Conservation (phyloP, 2,113 vertebrate genomes). For the Coregonus clupeaformis region DNA sequence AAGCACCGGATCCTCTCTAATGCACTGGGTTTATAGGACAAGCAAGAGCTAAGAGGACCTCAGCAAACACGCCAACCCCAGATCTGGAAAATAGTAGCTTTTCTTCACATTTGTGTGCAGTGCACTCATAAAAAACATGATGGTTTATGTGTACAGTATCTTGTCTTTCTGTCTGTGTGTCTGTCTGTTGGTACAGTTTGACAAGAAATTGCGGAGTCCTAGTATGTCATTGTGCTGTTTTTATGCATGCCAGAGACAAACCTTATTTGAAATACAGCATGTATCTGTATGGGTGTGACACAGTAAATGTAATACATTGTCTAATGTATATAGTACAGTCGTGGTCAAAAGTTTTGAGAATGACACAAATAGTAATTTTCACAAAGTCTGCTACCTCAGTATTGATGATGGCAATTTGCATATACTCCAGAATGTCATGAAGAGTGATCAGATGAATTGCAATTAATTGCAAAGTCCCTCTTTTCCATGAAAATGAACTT, state of each 20-base stretch:
- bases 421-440: no score
- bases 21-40: slow-evolving; percentile 15
- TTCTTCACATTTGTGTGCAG: slow-evolving; percentile 4
- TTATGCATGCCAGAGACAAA: slow-evolving; percentile 76
- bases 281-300: slow-evolving; percentile 60
- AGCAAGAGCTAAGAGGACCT: slow-evolving; percentile 3
- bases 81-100: not conserved
- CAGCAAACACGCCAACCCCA: not conserved
- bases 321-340: no score
- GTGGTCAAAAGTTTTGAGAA: no score
- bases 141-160: slow-evolving; percentile 1
- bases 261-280: slow-evolving; percentile 48
- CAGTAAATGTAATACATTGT: slow-evolving; percentile 35
- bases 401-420: no score
- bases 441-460: no score
- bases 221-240: slow-evolving; percentile 29
- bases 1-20: slow-evolving; percentile 31
- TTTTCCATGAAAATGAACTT: no score
- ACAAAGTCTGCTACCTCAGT: no score
- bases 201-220: not conserved
- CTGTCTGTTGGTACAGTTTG: not conserved
- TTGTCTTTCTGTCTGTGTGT: slow-evolving; percentile 10
- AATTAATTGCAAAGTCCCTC: no score
- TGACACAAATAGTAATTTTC: no score
- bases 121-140: not conserved